These are phyloP conservation scores for Hydropsyche betteni DNA, from an alignment of 2,888 invertebrate genomes.

Conservation along the genomic window DNA sequence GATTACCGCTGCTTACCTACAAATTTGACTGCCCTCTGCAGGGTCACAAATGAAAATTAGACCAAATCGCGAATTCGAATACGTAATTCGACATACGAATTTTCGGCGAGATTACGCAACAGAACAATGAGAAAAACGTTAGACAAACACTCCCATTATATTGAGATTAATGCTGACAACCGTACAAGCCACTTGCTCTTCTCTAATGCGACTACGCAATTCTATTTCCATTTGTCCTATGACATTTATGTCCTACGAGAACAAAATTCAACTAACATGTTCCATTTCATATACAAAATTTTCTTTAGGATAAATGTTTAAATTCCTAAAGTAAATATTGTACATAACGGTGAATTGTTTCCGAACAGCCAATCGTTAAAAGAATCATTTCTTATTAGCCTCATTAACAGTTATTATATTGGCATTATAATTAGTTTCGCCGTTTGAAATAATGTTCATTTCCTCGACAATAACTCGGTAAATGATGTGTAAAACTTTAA, in stretches of 20 bases:
- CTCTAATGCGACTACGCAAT: not conserved
- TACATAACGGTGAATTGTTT: too few species aligned
- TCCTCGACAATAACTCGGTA: not conserved
- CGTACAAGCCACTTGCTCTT: not conserved
- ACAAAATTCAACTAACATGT: too few species aligned
- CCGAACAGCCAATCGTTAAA: not conserved
- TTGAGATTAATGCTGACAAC: not conserved
- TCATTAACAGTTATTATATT: constrained; percentile 17
- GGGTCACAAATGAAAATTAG: constrained; percentile 22
- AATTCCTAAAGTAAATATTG: too few species aligned
- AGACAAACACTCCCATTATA: constrained; percentile 2
- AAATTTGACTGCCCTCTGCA: constrained; percentile 6
- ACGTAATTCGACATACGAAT: constrained; percentile 13
- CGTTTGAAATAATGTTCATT: not conserved
- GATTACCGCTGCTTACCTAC: constrained; percentile 37
- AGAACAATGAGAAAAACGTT: not conserved
- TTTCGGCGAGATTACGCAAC: constrained; percentile 14
- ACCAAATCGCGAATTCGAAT: constrained; percentile 14
- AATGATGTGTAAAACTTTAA: constrained; percentile 2
- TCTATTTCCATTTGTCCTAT: constrained; percentile 1
- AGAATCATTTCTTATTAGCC: not conserved
- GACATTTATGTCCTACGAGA: not conserved
- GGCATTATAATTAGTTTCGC: constrained; percentile 14
- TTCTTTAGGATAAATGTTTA: too few species aligned
- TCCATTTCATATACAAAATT: too few species aligned